These are phyloP conservation scores for Lycophotia porphyrea DNA, from an alignment of 2,888 invertebrate genomes.

Conservation along the genomic window DNA sequence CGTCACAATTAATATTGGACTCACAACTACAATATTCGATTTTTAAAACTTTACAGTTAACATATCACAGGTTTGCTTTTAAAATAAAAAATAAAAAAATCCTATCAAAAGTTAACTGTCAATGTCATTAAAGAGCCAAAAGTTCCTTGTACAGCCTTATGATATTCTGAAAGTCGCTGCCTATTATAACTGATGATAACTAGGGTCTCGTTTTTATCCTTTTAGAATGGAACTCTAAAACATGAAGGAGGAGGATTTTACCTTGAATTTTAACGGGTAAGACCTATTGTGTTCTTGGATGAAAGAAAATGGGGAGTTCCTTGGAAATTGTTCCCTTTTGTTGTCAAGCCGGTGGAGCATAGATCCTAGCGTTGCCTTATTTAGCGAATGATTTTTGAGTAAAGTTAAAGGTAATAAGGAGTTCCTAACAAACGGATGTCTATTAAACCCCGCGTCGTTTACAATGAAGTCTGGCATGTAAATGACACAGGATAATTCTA, in stretches of 20 bases:
- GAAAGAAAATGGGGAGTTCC: neutral
- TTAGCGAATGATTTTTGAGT: slow-evolving; percentile 8
- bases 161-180: neutral
- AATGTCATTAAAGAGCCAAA: too few relatives aligned
- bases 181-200: neutral
- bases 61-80: too few relatives aligned
- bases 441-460: neutral
- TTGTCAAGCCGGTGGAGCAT: neutral
- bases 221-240: neutral
- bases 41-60: too few relatives aligned
- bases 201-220: neutral
- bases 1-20: too few relatives aligned
- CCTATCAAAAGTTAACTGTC: too few relatives aligned
- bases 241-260: neutral
- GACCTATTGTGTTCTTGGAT: slow-evolving; percentile 11
- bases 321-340: slow-evolving; percentile 19
- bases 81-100: too few relatives aligned
- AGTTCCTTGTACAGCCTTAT: neutral
- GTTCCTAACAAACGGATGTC: neutral
- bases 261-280: slow-evolving; percentile 18
- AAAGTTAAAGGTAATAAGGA: neutral
- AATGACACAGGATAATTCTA: neutral
- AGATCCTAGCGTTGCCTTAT: slow-evolving; percentile 28
- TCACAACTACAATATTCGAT: too few relatives aligned
- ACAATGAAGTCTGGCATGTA: neutral